Percentiles rank a stretch among this genome's conserved stretches.
These are phyloP conservation scores for Pelobates cultripes DNA, from an alignment of 2,797 vertebrate genomes.

Conservation along the genomic window DNA sequence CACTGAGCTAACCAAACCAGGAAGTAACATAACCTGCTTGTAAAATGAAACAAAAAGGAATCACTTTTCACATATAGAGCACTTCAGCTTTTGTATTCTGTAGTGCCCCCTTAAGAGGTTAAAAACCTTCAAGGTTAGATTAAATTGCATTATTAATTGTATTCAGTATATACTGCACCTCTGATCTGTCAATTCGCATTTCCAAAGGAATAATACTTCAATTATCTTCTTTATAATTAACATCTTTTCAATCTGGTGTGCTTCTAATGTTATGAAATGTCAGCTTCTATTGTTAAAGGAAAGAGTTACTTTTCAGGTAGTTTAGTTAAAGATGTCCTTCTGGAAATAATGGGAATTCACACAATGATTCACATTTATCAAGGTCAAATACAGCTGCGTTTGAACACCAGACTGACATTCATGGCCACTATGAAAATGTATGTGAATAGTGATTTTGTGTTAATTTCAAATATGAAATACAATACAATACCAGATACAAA, in stretches of 20 bases:
- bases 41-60: too few relatives aligned
- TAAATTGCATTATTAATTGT: neutral
- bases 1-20: too few relatives aligned
- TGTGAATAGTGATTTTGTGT: neutral
- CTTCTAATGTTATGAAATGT: conserved; percentile 23
- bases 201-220: conserved; percentile 14
- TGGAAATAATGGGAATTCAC: conserved; percentile 7
- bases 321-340: neutral
- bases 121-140: neutral
- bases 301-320: neutral
- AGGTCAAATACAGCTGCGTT: conserved; percentile 8
- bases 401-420: neutral
- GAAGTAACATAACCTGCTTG: too few relatives aligned
- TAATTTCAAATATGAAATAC: neutral
- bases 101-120: neutral
- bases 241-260: conserved; percentile 1
- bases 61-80: too few relatives aligned
- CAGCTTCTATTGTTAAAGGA: conserved; percentile 5
- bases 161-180: neutral
- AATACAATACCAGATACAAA: neutral
- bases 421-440: neutral
- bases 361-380: conserved; percentile 19
- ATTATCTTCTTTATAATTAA: conserved; percentile 12
- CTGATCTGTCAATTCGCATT: neutral
- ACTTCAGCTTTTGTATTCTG: too few relatives aligned